A percentile compares a stretch with the other conserved stretches of the same genome.
These are phyloP conservation scores for Apocrypta bakeri DNA, from an alignment of 1,140 invertebrate species.

Conservation along the genomic window DNA sequence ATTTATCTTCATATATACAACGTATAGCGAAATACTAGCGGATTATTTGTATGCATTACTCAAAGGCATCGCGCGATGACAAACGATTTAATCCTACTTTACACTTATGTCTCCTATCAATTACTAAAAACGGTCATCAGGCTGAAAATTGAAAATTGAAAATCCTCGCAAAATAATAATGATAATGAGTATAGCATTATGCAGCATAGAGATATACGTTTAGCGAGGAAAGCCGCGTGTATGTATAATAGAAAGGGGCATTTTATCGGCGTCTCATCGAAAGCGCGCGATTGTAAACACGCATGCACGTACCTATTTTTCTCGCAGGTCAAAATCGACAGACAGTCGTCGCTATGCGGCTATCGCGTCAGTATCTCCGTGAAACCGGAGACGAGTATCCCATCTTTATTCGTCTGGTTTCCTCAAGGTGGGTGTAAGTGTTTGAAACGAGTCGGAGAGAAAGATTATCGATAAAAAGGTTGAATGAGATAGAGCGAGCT, in stretches of 20 bases:
- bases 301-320: too few species aligned
- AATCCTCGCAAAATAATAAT: too few species aligned
- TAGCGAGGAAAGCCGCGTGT: background rate
- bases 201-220: too few species aligned
- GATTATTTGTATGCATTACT: too few species aligned
- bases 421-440: background rate
- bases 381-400: background rate
- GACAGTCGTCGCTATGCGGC: background rate
- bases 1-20: too few species aligned
- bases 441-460: background rate
- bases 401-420: background rate
- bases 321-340: background rate
- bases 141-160: background rate
- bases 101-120: background rate
- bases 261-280: background rate
- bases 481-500: conserved; percentile 3
- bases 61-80: background rate
- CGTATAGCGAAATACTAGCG: too few species aligned
- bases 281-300: background rate
- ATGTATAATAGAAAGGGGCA: background rate
- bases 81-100: background rate
- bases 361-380: background rate
- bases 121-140: background rate
- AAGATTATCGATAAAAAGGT: conserved; percentile 32
- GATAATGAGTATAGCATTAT: too few species aligned